These are phyloP conservation scores for Sebastes minor DNA, from an alignment of 2,797 vertebrate species.

Conservation along the genomic window DNA sequence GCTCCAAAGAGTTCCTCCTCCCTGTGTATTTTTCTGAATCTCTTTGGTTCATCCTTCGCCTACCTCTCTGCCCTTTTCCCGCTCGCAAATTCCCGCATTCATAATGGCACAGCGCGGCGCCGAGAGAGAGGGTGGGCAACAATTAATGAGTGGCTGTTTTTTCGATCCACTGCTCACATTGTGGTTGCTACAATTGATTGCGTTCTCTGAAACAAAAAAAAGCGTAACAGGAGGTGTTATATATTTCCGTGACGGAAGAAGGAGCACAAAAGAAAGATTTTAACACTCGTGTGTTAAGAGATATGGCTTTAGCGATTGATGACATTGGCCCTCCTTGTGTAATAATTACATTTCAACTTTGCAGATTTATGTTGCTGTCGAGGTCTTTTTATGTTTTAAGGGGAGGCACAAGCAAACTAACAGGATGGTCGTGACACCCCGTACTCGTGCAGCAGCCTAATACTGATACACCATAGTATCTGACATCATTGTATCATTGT, in stretches of 20 bases:
- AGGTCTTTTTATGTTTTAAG: background rate
- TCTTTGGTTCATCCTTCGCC: constrained; percentile 76
- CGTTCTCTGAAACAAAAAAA: constrained; percentile 61
- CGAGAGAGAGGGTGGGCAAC: constrained; percentile 59
- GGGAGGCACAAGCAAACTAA: constrained; percentile 10
- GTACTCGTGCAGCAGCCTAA: background rate
- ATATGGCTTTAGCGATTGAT: background rate
- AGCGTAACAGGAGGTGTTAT: constrained; percentile 27
- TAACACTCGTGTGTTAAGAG: constrained; percentile 3
- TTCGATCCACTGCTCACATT: constrained; percentile 71
- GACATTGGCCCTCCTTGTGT: background rate
- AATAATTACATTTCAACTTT: background rate
- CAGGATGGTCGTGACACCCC: background rate
- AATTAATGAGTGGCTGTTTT: constrained; percentile 72
- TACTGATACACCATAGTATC: constrained; percentile 22
- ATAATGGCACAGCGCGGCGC: constrained; percentile 49
- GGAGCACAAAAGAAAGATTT: constrained; percentile 19
- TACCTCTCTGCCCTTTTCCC: constrained; percentile 78
- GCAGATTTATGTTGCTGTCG: background rate
- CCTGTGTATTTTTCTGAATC: constrained; percentile 74
- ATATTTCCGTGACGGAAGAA: constrained; percentile 24
- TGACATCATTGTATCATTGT: constrained; percentile 47
- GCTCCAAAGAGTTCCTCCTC: constrained; percentile 84
- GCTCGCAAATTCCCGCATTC: constrained; percentile 56
- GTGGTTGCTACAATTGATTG: constrained; percentile 66